Conservation (phyloP, 2,113 vertebrate species). For the Octodon degus region DNA sequence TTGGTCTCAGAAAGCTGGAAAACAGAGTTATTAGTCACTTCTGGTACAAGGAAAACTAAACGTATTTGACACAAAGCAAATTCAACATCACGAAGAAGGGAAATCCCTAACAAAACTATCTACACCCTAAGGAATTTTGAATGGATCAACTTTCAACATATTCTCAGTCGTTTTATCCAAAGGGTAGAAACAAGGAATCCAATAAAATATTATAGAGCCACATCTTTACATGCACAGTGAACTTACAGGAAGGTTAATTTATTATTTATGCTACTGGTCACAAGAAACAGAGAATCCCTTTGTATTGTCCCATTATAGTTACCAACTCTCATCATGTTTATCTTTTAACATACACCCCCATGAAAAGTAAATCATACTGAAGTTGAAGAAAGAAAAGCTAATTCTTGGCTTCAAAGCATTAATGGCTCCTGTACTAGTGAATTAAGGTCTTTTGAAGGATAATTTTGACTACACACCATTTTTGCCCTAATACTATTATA, state of each 20-base stretch:
- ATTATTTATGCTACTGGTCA: not conserved
- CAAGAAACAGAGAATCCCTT: not conserved
- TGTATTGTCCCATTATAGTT: constrained; percentile 29
- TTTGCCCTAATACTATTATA: not conserved
- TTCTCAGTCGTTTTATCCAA: constrained; percentile 29
- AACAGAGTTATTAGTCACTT: constrained; percentile 58
- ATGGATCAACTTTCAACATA: not conserved
- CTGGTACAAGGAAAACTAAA: rapidly evolving
- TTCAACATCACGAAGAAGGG: constrained; percentile 35
- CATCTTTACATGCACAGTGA: not conserved
- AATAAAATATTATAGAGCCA: not conserved
- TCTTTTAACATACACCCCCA: not conserved
- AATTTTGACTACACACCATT: constrained; percentile 30
- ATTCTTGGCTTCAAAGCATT: constrained; percentile 43
- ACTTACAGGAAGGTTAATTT: not conserved
- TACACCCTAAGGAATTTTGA: constrained; percentile 45
- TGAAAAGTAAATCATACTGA: constrained; percentile 15
- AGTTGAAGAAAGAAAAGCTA: constrained; percentile 45
- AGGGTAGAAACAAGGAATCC: not conserved
- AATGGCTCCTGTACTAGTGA: constrained; percentile 24
- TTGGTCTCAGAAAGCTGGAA: constrained; percentile 97
- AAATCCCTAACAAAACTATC: constrained; percentile 19
- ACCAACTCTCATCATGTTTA: constrained; percentile 21
- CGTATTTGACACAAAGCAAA: constrained; percentile 11
- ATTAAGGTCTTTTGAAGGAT: not conserved